Evolutionary conservation across 2,888 invertebrate species (phyloP).

Genomic region (Cryptocephalus moraei): DNA sequence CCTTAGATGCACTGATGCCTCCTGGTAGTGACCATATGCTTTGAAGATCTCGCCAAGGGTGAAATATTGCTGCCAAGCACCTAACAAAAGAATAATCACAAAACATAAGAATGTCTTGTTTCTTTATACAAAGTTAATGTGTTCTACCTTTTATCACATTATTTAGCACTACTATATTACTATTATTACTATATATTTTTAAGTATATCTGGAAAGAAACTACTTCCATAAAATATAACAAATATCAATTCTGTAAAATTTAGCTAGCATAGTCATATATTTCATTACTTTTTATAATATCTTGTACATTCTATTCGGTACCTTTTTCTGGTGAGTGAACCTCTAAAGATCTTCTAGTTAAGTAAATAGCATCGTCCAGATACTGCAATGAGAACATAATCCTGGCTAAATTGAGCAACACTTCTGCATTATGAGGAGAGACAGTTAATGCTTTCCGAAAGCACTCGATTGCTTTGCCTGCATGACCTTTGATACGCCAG

Average conservation of each 20-base stretch:
- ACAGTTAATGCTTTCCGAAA: slow-evolving; percentile 77
- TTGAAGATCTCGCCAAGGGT: slow-evolving; percentile 87
- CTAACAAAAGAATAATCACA: slow-evolving; percentile 25
- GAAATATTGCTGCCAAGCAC: slow-evolving; percentile 86
- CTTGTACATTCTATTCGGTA: no score
- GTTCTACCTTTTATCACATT: no score
- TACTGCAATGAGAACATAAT: slow-evolving; percentile 80
- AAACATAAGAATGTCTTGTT: background rate
- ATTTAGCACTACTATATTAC: no score
- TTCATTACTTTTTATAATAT: no score
- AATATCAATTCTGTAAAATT: no score
- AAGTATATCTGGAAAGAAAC: no score
- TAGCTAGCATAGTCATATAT: no score
- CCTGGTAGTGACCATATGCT: slow-evolving; percentile 82
- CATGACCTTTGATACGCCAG: slow-evolving; percentile 83
- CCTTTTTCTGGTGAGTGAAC: slow-evolving; percentile 70
- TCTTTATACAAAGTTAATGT: no score
- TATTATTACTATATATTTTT: no score
- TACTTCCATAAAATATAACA: no score
- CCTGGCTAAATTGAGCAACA: slow-evolving; percentile 72
- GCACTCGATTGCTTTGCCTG: slow-evolving; percentile 79
- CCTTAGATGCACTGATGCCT: slow-evolving; percentile 72
- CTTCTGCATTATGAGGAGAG: slow-evolving; percentile 79
- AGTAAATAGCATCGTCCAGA: slow-evolving; percentile 80
- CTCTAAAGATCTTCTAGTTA: slow-evolving; percentile 74